A percentile compares a stretch with the other conserved stretches of the same genome.
phyloP scores from a whole-genome alignment of 53 echinoderm and acorn worm genomes.

The Arbacia lixula region DNA sequence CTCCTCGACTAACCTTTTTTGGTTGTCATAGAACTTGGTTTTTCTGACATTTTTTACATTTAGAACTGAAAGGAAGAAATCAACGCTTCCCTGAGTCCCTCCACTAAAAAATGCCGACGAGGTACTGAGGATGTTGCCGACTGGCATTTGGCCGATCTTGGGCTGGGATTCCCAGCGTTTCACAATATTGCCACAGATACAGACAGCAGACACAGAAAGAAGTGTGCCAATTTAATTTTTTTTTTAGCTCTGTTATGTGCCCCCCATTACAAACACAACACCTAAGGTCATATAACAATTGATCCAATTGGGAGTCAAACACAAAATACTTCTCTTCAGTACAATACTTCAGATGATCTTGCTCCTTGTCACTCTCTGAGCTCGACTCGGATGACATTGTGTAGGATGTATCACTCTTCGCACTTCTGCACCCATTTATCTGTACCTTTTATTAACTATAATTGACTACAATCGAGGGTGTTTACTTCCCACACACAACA shows the following conservation, averaged over 20 bases:
- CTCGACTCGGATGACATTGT: slow-evolving; percentile 29
- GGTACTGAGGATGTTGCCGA: slow-evolving; percentile 39
- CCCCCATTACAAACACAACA: slow-evolving; percentile 41
- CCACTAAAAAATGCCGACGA: slow-evolving; percentile 20
- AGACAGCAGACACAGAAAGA: slow-evolving; percentile 19
- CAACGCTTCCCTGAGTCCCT: slow-evolving; percentile 7
- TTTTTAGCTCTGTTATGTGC: slow-evolving; percentile 46
- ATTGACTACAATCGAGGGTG: too few species aligned
- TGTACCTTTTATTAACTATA: too few species aligned
- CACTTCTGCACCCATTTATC: too few species aligned
- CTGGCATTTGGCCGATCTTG: slow-evolving; percentile 58
- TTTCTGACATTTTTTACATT: not conserved
- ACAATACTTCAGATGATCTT: too few species aligned
- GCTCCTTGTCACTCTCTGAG: slow-evolving; percentile 38
- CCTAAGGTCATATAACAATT: slow-evolving; percentile 1
- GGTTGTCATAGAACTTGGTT: slow-evolving; percentile 16
- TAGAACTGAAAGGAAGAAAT: slow-evolving; percentile 18
- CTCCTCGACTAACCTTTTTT: too few species aligned
- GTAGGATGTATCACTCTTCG: slow-evolving; percentile 24
- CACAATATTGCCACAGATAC: slow-evolving; percentile 49
- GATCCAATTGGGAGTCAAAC: slow-evolving; percentile 25
- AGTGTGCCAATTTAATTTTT: slow-evolving; percentile 40
- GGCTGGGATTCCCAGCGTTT: slow-evolving; percentile 59
- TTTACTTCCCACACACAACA: too few species aligned
- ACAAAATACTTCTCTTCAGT: slow-evolving; percentile 24